Conservation (phyloP, 2,888 invertebrate species). For the Orthosia incerta region DNA sequence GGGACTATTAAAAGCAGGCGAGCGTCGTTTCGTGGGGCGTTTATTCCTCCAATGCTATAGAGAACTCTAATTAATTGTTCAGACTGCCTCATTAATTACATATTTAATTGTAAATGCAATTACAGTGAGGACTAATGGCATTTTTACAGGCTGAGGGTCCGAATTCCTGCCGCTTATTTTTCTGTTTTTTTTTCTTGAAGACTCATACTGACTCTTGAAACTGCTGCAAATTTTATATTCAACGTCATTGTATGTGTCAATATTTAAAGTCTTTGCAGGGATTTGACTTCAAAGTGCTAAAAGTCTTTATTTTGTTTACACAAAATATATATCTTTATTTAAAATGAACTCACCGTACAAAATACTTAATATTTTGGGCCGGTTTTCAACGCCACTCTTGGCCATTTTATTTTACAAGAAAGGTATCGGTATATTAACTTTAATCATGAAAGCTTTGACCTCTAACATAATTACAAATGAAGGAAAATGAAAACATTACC, state of each 20-base stretch:
- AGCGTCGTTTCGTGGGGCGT: slow-evolving; percentile 78
- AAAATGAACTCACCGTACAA: background rate
- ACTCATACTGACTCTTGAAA: too few relatives aligned
- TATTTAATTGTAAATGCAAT: slow-evolving; percentile 76
- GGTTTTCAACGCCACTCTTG: slow-evolving; percentile 7
- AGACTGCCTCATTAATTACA: slow-evolving; percentile 73
- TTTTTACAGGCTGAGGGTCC: slow-evolving; percentile 52
- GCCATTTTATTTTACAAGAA: slow-evolving; percentile 26
- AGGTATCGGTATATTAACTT: slow-evolving; percentile 23
- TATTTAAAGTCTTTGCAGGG: background rate
- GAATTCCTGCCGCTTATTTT: slow-evolving; percentile 4
- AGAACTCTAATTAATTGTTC: slow-evolving; percentile 77
- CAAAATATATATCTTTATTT: background rate
- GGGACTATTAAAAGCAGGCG: slow-evolving; percentile 86
- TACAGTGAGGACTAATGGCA: slow-evolving; percentile 62
- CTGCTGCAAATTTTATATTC: too few relatives aligned
- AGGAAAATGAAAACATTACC: slow-evolving; percentile 28
- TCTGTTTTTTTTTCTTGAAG: background rate
- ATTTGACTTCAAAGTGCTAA: background rate
- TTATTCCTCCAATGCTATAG: slow-evolving; percentile 78
- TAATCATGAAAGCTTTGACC: slow-evolving; percentile 39
- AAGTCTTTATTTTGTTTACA: background rate
- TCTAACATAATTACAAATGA: slow-evolving; percentile 18
- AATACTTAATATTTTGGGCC: background rate
- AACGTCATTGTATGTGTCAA: background rate